Conservation (phyloP, 1,140 invertebrate species). For the Bombus soroeensis region DNA sequence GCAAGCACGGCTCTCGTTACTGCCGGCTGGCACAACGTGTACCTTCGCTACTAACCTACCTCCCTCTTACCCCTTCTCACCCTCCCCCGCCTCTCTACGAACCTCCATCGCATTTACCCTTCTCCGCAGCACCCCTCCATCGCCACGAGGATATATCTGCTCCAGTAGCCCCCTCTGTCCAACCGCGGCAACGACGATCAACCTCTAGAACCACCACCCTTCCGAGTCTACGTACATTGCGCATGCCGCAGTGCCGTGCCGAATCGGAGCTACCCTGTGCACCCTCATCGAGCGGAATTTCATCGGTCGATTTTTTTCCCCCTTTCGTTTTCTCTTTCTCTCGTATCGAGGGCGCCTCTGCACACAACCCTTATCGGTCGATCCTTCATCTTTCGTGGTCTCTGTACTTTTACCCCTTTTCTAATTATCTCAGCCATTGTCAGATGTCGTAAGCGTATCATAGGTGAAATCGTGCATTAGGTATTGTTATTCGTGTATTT, state of each 20-base stretch:
- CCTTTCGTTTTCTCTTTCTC: neutral
- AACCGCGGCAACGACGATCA: constrained; percentile 51
- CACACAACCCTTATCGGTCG: neutral
- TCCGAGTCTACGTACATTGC: neutral
- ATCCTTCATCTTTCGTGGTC: neutral
- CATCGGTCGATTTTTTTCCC: neutral
- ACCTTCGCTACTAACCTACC: constrained; percentile 78
- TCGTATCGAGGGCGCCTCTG: neutral
- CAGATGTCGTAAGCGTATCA: neutral
- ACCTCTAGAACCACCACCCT: constrained; percentile 61
- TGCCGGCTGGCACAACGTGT: constrained; percentile 81
- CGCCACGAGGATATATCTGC: constrained; percentile 57
- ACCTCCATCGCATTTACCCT: constrained; percentile 29
- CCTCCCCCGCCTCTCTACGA: constrained; percentile 16
- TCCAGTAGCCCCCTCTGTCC: constrained; percentile 31
- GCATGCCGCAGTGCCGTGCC: constrained; percentile 57
- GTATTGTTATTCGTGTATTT: neutral
- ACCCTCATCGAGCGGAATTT: neutral
- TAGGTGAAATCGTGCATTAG: neutral
- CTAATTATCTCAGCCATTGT: neutral
- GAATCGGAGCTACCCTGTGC: neutral
- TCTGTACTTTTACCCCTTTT: neutral
- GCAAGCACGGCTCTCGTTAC: constrained; percentile 79
- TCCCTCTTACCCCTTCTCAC: constrained; percentile 43
- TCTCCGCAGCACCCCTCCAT: constrained; percentile 30